Evolutionary conservation across 2,113 vertebrate genomes (phyloP).

Genomic region (Beaufortia kweichowensis): DNA sequence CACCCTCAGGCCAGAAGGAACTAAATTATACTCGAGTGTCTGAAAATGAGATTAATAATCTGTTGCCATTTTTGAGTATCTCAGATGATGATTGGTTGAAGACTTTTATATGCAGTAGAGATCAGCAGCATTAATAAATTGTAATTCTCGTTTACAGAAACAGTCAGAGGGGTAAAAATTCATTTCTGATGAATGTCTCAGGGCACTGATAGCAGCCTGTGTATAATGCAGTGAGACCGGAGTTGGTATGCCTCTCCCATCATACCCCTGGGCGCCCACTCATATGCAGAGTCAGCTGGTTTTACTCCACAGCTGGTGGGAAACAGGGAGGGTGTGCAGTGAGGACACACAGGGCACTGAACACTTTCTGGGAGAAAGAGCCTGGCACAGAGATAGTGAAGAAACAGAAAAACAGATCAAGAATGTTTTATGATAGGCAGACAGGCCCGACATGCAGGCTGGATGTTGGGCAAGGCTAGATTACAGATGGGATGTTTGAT

Average conservation of each 20-base stretch:
- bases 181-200: neutral
- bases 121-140: constrained; percentile 13
- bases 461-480: constrained; percentile 39
- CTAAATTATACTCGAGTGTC: neutral
- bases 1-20: neutral
- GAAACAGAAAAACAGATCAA: constrained; percentile 28
- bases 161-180: constrained; percentile 1
- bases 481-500: constrained; percentile 45
- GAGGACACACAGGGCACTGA: constrained; percentile 10
- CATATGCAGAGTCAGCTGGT: constrained; percentile 34
- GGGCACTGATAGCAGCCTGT: constrained; percentile 31
- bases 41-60: neutral
- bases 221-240: constrained; percentile 21
- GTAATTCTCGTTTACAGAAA: constrained; percentile 16
- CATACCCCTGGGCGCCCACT: constrained; percentile 43
- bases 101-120: neutral
- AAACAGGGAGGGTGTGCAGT: constrained; percentile 27
- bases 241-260: constrained; percentile 27
- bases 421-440: constrained; percentile 47
- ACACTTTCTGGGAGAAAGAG: constrained; percentile 36
- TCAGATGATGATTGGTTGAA: neutral
- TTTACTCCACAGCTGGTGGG: constrained; percentile 41
- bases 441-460: constrained; percentile 20
- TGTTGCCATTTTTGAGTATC: neutral
- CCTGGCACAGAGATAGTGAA: constrained; percentile 18